A percentile compares a stretch with the other conserved stretches of the same genome.
These are phyloP conservation scores for Argyrosomus regius DNA, from an alignment of 2,797 vertebrate genomes.

Conservation along the genomic window DNA sequence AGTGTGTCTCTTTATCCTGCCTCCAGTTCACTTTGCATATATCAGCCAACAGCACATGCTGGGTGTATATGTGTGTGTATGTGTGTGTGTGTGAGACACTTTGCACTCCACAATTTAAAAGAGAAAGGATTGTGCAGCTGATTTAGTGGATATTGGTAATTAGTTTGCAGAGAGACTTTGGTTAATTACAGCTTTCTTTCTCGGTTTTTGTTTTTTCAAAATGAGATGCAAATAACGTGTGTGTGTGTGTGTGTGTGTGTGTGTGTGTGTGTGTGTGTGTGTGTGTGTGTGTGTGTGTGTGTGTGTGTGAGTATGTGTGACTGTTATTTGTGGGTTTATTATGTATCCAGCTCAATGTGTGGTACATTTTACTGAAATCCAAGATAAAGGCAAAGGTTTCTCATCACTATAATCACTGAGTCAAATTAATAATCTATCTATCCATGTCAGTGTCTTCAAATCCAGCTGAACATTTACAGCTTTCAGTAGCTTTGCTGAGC, in stretches of 20 bases:
- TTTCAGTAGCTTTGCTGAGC: slow-evolving; percentile 14
- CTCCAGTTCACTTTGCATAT: slow-evolving; percentile 22
- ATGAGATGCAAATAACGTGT: slow-evolving; percentile 20
- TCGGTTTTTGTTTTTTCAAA: not conserved
- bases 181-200: slow-evolving; percentile 38
- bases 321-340: slow-evolving; percentile 14
- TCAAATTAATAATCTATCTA: not conserved
- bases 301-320: not conserved
- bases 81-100: not conserved
- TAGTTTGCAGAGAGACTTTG: slow-evolving; percentile 30
- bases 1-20: not conserved
- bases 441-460: not conserved
- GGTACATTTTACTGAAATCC: slow-evolving; percentile 9
- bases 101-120: slow-evolving; percentile 17
- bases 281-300: not conserved
- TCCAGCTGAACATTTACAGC: not conserved
- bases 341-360: not conserved
- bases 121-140: slow-evolving; percentile 16
- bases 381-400: not conserved
- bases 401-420: not conserved
- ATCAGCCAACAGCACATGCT: not conserved
- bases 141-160: slow-evolving; percentile 43
- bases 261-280: not conserved
- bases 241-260: not conserved
- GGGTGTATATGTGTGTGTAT: slow-evolving; percentile 4